phyloP scores from a whole-genome alignment of 2,113 vertebrate species.

The Pollachius pollachius region DNA sequence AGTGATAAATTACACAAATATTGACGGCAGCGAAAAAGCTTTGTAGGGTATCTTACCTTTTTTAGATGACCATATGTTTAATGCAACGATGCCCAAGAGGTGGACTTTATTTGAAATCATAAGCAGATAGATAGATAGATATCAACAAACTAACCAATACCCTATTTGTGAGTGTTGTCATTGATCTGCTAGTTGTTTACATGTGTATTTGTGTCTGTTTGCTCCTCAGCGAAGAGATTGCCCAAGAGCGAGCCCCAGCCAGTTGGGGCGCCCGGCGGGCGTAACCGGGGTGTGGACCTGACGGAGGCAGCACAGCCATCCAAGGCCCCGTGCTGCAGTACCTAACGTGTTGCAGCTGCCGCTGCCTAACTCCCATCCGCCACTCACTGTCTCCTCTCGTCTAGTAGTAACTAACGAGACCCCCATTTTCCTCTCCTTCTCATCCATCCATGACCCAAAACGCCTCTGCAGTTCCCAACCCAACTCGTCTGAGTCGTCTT shows the following conservation, averaged over 20 bases:
- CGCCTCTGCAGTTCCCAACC: constrained; percentile 68
- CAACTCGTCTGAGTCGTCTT: constrained; percentile 48
- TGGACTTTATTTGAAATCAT: too few relatives aligned
- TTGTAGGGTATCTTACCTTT: too few relatives aligned
- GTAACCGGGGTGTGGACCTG: constrained; percentile 91
- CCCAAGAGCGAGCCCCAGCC: constrained; percentile 94
- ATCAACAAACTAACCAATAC: too few relatives aligned
- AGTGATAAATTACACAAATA: too few relatives aligned
- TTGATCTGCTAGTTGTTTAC: too few relatives aligned
- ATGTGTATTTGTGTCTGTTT: neutral
- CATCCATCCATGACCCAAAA: constrained; percentile 22
- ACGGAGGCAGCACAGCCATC: constrained; percentile 88
- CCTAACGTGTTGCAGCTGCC: constrained; percentile 71
- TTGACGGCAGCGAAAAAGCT: too few relatives aligned
- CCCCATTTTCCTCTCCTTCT: constrained; percentile 3
- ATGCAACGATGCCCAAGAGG: too few relatives aligned
- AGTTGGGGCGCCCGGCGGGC: constrained; percentile 78
- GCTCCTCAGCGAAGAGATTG: constrained; percentile 84
- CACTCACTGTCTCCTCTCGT: constrained; percentile 17
- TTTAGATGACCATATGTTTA: too few relatives aligned
- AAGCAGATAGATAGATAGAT: too few relatives aligned
- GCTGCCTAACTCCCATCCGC: constrained; percentile 16
- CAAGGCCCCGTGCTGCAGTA: constrained; percentile 93
- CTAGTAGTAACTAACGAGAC: constrained; percentile 63
- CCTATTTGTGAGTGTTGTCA: too few relatives aligned